Evolutionary conservation across 1,140 invertebrate species (phyloP), one percentile per base, ranked within the genome.

Genomic region (Hestina assimilis): DNA sequence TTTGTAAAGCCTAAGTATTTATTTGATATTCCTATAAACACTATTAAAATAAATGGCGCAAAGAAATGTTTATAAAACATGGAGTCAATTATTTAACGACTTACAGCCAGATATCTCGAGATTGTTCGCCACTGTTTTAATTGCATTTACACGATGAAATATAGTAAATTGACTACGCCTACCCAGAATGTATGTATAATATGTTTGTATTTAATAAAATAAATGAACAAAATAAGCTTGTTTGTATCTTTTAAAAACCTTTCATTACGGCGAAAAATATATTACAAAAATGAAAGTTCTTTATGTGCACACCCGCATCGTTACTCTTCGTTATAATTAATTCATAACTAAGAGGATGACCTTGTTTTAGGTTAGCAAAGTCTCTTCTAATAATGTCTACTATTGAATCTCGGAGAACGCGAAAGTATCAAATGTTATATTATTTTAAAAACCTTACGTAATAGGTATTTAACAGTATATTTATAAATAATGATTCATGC

Each of bases 41-140:
- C n/a, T n/a, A n/a, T n/a, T n/a, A n/a, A n/a, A n/a, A n/a, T n/a
- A n/a, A n/a, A n/a, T n/a, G n/a, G n/a, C n/a, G n/a, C n/a, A n/a
- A 19, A 38, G 20, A 14, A 24, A 40, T 28, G 12, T 51, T 51
- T 40, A 51, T 26, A 51, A 51, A 40, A 35, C 35, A 51, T 51
- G 33, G 21, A 35, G 21, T 26, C 19, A 45, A 29, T 45, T 45
- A 46, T 35, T 19, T 21, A 21, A 46, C 14, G 42, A 38, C 14
- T 21, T 17, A 40, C 31, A 35, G 11, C 2, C 26, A 45, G 14
- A 38, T 11, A 46, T 35, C 19, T 28, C 31, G 23, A 23, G 26
- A 15, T 9, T 41, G 35, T 40, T 43, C 40, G 26, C 29, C 46
- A 54, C 52, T 35, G 35, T 54, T 45, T 54, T 35, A n/a, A 26